phyloP scores from a whole-genome alignment of 2,888 invertebrate species.

The Euspilapteryx auroguttella region DNA sequence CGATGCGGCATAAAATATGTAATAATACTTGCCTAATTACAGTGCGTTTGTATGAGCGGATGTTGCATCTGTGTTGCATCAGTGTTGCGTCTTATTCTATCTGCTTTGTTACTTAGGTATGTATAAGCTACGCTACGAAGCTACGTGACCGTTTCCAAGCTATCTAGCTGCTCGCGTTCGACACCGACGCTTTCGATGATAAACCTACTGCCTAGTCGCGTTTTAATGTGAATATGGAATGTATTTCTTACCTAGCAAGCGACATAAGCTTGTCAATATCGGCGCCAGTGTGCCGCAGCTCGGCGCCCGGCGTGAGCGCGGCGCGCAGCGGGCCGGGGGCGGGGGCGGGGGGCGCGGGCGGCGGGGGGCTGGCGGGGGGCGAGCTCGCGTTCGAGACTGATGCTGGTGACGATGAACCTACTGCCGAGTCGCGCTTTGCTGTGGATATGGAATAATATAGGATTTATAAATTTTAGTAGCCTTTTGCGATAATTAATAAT shows the following conservation, averaged over 20 bases:
- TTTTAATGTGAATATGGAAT: no score
- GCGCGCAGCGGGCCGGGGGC: constrained; percentile 34
- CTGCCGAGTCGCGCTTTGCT: constrained; percentile 48
- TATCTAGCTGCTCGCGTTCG: constrained; percentile 22
- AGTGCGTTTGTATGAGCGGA: no score
- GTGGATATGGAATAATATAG: no score
- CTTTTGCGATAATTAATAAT: no score
- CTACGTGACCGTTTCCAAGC: no score
- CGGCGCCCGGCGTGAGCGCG: constrained; percentile 64
- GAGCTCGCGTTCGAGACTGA: constrained; percentile 23
- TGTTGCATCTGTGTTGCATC: no score
- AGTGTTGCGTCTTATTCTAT: no score
- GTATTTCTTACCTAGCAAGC: constrained; percentile 33
- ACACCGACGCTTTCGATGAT: constrained; percentile 23
- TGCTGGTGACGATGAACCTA: constrained; percentile 57
- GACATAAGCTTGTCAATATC: constrained; percentile 35
- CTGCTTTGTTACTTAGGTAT: no score
- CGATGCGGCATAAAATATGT: no score
- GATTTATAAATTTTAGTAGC: no score
- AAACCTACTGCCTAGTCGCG: constrained; percentile 66
- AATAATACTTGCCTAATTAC: no score
- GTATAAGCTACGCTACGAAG: no score
- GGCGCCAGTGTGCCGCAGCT: constrained; percentile 43
- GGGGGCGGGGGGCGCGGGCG: constrained; percentile 20
- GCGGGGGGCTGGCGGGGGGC: constrained; percentile 58